A percentile compares a stretch with the other conserved stretches of the same genome.
These are phyloP conservation scores for Cacatua alba DNA, from an alignment of 2,113 vertebrate genomes.

Conservation along the genomic window DNA sequence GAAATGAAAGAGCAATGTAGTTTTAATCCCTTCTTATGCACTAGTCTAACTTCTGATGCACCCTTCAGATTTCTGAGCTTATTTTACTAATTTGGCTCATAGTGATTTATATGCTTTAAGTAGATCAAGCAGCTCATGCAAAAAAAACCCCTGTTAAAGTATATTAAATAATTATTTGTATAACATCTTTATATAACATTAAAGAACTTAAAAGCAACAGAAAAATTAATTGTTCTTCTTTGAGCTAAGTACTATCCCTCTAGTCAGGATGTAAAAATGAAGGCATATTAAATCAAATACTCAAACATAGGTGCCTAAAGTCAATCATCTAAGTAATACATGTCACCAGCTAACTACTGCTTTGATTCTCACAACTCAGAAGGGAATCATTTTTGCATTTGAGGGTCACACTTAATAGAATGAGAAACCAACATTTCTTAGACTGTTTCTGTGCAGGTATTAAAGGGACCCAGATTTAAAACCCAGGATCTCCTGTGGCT, in stretches of 20 bases:
- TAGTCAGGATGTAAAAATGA: slow-evolving; percentile 13
- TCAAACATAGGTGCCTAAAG: background rate
- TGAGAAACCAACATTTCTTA: background rate
- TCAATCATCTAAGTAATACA: background rate
- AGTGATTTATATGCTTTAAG: background rate
- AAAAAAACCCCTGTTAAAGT: background rate
- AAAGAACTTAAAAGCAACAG: slow-evolving; percentile 39
- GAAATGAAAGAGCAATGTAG: background rate
- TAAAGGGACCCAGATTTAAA: background rate
- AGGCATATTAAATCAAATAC: background rate
- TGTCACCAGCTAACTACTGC: background rate
- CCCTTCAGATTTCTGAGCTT: background rate
- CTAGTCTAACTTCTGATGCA: background rate
- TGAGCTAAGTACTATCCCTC: background rate
- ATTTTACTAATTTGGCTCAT: background rate
- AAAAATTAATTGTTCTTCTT: slow-evolving; percentile 20
- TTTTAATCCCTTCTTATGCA: background rate
- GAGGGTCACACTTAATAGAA: background rate
- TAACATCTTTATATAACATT: background rate
- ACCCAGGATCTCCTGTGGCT: background rate
- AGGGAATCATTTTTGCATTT: background rate
- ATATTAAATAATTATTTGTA: slow-evolving; percentile 40
- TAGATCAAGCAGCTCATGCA: background rate
- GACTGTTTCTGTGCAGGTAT: background rate
- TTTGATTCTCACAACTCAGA: background rate